These are phyloP conservation scores for Oryzias curvinotus DNA, from an alignment of 2,113 vertebrate genomes.

Conservation along the genomic window DNA sequence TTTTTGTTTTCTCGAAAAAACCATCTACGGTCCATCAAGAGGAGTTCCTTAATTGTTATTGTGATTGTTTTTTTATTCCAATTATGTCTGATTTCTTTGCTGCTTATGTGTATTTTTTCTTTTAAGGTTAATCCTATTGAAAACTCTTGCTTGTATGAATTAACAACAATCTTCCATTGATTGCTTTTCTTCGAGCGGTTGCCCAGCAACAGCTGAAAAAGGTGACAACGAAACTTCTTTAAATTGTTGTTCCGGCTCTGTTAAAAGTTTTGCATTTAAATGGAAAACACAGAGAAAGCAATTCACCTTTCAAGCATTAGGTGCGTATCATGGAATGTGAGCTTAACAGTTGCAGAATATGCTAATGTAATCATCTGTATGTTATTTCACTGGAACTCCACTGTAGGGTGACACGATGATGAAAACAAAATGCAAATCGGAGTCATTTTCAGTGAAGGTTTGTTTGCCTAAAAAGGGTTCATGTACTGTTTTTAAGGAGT, in stretches of 20 bases:
- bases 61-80: conserved; percentile 62
- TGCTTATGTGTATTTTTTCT: conserved; percentile 74
- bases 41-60: conserved; percentile 60
- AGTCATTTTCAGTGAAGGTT: too few species aligned
- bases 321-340: too few species aligned
- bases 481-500: too few species aligned
- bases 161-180: conserved; percentile 55
- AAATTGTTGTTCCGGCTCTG: too few species aligned
- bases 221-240: too few species aligned
- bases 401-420: too few species aligned
- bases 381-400: too few species aligned
- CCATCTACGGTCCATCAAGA: conserved; percentile 44
- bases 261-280: neutral
- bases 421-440: too few species aligned
- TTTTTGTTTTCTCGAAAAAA: conserved; percentile 53
- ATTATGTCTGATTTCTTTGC: conserved; percentile 63
- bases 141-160: conserved; percentile 59
- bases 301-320: neutral
- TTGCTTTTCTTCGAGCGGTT: conserved; percentile 34
- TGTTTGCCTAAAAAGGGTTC: too few species aligned
- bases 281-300: neutral
- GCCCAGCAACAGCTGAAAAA: neutral
- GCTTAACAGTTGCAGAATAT: too few species aligned
- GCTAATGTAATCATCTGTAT: too few species aligned
- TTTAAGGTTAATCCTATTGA: conserved; percentile 66